Percentiles rank a stretch among this genome's conserved stretches.
These are phyloP conservation scores for Tetragnatha montana DNA, from an alignment of 2,888 invertebrate genomes.

Conservation along the genomic window DNA sequence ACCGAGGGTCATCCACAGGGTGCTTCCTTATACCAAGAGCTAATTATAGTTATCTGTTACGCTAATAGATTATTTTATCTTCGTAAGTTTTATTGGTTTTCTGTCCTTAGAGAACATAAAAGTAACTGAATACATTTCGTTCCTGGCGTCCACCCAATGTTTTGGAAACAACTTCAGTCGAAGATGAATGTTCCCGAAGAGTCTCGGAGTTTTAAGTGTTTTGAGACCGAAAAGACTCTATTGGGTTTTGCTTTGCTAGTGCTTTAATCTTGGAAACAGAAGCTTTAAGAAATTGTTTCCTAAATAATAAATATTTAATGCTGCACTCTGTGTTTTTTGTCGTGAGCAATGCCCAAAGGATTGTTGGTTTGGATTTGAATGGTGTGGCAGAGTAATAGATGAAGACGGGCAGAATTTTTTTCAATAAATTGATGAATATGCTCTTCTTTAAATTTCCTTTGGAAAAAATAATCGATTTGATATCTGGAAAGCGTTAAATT, in stretches of 20 bases:
- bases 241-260: conserved; percentile 18
- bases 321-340: background rate
- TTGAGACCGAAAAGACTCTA: background rate
- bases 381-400: background rate
- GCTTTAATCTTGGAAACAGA: conserved; percentile 10
- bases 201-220: conserved; percentile 27
- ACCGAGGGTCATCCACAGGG: background rate
- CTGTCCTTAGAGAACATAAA: background rate
- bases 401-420: background rate
- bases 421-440: too few species aligned
- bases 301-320: conserved; percentile 1
- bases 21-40: background rate
- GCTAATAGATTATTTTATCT: conserved; percentile 37
- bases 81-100: conserved; percentile 15
- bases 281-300: conserved; percentile 10
- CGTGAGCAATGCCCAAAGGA: background rate
- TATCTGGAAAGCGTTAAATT: too few species aligned
- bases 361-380: background rate
- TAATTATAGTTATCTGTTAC: conserved; percentile 20
- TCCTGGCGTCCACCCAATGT: conserved; percentile 27
- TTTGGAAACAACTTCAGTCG: conserved; percentile 14
- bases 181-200: conserved; percentile 32
- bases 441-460: too few species aligned
- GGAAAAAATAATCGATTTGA: too few species aligned
- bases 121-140: background rate